Base-by-base conservation (phyloP, 1,140 invertebrate species). In the Ctenoplectra terminalis region DNA sequence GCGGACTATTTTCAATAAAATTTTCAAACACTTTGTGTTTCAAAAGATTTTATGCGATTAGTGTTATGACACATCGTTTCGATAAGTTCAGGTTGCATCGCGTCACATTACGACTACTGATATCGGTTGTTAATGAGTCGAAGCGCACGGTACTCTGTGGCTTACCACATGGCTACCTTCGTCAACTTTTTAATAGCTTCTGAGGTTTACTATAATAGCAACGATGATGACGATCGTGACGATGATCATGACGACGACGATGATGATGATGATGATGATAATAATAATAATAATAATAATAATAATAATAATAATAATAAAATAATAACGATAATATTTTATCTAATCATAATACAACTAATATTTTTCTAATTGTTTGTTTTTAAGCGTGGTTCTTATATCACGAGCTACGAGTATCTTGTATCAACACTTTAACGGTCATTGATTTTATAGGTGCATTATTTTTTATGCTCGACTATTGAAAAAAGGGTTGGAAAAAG, bases 81-180 rank as follows among this genome's bases (percentile, higher is more conserved):
- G 80, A 69, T 50, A 34, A 40, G 34, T 31, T 76, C 63, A 48
- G 26, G 15, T 81, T 75, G 46, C 63, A 77, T 60, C 54, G 43
- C 52, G 26, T 64, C 15, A 8, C 52, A 17, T 69, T 76, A 77
- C 73, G 43, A 77, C 73, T 54, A 69, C 80, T 17, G 52, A 70
- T 61, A 50, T 37, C 70, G 54, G 63, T 82, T 77, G 73, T 70
- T 75, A 82, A 82, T 82, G 80, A 82, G 63, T 76, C 34, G 54
- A 31, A 50, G 80, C 29, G 64, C 80, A 76, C 74, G 76, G 74
- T 82, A 82, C 74, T 43, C 46, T 77, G 80, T 56, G 80, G 80
- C 64, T 82, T 82, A 82, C 80, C 80, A 63, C 80, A 77, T n/a
- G 34, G 54, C 56, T 76, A 67, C 73, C 80, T 61, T 82, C 80